Evolutionary conservation across 2,113 vertebrate species (phyloP), one percentile per base, ranked within the genome.

Genomic region (Crotalus horridus): DNA sequence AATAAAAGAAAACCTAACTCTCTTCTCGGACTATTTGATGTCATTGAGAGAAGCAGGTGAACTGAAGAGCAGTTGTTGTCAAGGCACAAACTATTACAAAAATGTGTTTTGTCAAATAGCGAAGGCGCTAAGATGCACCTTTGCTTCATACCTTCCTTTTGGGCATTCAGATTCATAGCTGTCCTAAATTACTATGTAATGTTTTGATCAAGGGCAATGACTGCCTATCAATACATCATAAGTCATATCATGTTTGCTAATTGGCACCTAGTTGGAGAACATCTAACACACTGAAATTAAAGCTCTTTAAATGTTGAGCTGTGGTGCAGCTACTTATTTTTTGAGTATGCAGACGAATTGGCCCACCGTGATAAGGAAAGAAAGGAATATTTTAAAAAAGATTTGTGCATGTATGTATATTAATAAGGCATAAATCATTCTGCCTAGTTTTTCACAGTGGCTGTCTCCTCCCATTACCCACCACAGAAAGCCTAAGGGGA

Each of bases 361-460:
- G 55, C 69, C 53, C 21, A 54, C 15, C 8, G 26, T 43, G 15
- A 33, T 21, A 86, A 54, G 87, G 43, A 92, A 89, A 54, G n/a
- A 86, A 74, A 29, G 87, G 86, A 43, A 90, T 46, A 12, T 53
- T 21, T 53, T 61, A 21, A 81, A 90, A 43, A 64, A 13, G 24
- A 54, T 61, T 86, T 26, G 33, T 26, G 39, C 81, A 46, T 43
- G 48, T 39, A 26, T 86, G 74, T 54, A 90, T 64, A 90, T 90
- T 93, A 90, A 61, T 86, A 90, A 86, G 51, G 56, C 74, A 90
- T 90, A 93, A 90, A 93, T 90, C 74, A 21, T 51, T 64, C 46
- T 85, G 43, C 15, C 11, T 17, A 33, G 85, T 89, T 89, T 51
- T n/a, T n/a, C 56, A 92, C 53, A 81, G 39, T 20, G n/a, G 26